Conservation (phyloP, 2,797 vertebrate species). For the Knipowitschia caucasica region DNA sequence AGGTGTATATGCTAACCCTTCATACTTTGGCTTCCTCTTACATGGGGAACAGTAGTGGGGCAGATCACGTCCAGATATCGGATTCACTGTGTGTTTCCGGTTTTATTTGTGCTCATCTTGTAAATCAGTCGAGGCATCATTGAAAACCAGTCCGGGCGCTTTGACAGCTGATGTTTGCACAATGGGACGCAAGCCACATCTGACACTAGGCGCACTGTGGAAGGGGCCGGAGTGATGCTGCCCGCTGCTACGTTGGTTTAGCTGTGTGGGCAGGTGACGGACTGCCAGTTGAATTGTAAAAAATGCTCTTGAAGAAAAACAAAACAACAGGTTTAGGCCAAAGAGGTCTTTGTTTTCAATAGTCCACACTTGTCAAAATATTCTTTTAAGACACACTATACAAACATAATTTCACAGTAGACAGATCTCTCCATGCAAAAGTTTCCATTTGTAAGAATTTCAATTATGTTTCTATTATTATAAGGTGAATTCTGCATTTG, state of each 20-base stretch:
- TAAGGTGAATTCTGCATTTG: too few species aligned
- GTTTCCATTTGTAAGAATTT: too few species aligned
- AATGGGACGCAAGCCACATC: slow-evolving; percentile 20
- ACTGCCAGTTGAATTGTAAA: slow-evolving; percentile 14
- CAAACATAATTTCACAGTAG: background rate
- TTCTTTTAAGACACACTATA: slow-evolving; percentile 4
- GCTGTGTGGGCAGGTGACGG: slow-evolving; percentile 20
- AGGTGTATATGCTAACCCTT: slow-evolving; percentile 24
- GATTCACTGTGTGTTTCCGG: slow-evolving; percentile 22
- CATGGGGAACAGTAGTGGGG: slow-evolving; percentile 23
- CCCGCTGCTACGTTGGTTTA: slow-evolving; percentile 6
- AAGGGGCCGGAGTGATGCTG: slow-evolving; percentile 6
- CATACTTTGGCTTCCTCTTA: background rate
- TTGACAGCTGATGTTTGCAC: slow-evolving; percentile 30
- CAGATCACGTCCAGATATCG: slow-evolving; percentile 33
- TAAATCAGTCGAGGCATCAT: slow-evolving; percentile 38
- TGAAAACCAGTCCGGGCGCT: slow-evolving; percentile 22
- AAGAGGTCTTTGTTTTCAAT: background rate
- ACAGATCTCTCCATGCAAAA: too few species aligned
- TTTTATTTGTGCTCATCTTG: slow-evolving; percentile 31
- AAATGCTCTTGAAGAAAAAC: background rate
- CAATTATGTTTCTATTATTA: too few species aligned
- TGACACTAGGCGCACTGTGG: slow-evolving; percentile 25
- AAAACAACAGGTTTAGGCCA: background rate
- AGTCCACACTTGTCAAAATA: background rate